Evolutionary conservation across 2,113 vertebrate genomes (phyloP), one percentile per base, ranked within the genome.

Genomic region (Osmerus eperlanus): DNA sequence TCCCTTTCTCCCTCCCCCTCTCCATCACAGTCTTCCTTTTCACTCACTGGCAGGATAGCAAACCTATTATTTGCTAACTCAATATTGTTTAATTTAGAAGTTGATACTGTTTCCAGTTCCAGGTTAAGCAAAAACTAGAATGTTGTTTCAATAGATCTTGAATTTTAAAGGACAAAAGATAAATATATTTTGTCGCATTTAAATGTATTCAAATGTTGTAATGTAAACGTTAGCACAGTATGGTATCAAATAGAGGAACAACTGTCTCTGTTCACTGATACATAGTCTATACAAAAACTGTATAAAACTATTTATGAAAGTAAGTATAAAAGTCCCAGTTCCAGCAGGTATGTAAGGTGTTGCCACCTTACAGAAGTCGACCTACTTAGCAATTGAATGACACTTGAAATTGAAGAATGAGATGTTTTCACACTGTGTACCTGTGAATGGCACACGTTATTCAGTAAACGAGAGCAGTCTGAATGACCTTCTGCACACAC

Each of bases 401-500:
- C 16, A n/a, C 6, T 29, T 64, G 16, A 28, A 36, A 64, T 62
- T 62, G 13, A 28, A 47, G 41, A 62, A 62, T 78, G 84, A 82
- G 69, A 81, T 70, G 23, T 70, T 81, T 87, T 89, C 65, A 78
- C 72, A 15, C 79, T 16, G 62, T 53, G 69, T 75, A 80, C 83
- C 78, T 88, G 85, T 84, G 84, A 87, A 85, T 69, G 70, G 82
- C 68, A 83, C 72, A 67, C 1, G 55, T 78, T 81, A 88, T 72
- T 89, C 67, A 66, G 68, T 74, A 73, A 84, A 76, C 7, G 4
- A 76, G 73, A 75, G 19, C 76, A 69, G 79, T 73, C 76, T 53
- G 63, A 74, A 79, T 81, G 81, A 89, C 90, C 87, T 91, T 88
- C 83, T 67, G 67, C 78, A 80, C 67, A 85, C 87, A 83, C 65